Conservation (phyloP, 2,113 vertebrate species). For the Morone saxatilis region DNA sequence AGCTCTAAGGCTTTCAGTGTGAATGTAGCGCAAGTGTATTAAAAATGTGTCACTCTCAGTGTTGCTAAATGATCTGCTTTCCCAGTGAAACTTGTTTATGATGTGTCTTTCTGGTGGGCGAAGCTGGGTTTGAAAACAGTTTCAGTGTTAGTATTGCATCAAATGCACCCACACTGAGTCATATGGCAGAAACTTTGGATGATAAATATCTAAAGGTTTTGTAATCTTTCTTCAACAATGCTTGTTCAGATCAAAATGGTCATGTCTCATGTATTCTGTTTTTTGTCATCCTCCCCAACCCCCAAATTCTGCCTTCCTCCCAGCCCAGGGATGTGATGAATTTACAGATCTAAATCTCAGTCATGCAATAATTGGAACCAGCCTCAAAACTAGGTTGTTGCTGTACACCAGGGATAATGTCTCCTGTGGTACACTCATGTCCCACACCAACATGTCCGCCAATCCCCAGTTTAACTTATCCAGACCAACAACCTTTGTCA, state of each 20-base stretch:
- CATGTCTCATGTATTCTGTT: not conserved
- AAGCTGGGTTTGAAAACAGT: not conserved
- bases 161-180: slow-evolving; percentile 16
- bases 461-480: slow-evolving; percentile 80
- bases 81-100: not conserved
- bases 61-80: not conserved
- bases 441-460: slow-evolving; percentile 76
- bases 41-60: not conserved
- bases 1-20: no score
- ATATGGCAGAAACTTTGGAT: not conserved
- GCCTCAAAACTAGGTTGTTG: slow-evolving; percentile 83
- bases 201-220: not conserved
- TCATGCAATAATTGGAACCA: slow-evolving; percentile 86
- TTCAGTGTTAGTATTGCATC: not conserved
- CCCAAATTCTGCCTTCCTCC: slow-evolving; percentile 11
- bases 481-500: slow-evolving; percentile 88
- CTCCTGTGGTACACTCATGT: slow-evolving; percentile 85
- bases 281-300: not conserved
- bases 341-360: slow-evolving; percentile 86
- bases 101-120: not conserved
- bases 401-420: slow-evolving; percentile 86
- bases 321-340: slow-evolving; percentile 83
- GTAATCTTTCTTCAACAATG: not conserved
- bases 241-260: not conserved
- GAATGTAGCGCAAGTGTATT: not conserved